These are phyloP conservation scores for Taphrorychus bicolor DNA, from an alignment of 2,888 invertebrate species.

Conservation along the genomic window DNA sequence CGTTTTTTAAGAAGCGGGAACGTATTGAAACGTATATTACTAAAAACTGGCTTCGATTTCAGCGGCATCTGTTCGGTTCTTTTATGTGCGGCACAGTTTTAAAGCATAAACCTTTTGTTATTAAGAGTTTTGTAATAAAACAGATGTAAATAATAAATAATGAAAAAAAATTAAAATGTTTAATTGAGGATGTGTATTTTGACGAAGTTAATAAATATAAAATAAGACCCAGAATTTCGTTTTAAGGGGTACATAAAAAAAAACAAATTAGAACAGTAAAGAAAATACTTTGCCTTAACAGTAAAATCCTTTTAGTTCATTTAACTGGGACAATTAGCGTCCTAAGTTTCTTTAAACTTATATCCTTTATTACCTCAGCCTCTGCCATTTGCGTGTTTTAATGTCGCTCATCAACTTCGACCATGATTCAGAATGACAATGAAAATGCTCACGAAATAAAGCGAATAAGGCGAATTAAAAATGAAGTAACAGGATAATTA, in stretches of 20 bases:
- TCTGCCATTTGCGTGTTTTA: constrained; percentile 29
- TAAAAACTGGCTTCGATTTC: constrained; percentile 19
- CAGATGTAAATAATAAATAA: too few relatives aligned
- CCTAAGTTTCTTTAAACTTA: constrained; percentile 7
- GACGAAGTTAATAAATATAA: background rate
- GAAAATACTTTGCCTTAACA: background rate
- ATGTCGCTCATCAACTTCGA: constrained; percentile 22
- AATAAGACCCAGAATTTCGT: background rate
- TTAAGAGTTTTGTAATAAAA: too few relatives aligned
- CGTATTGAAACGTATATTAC: constrained; percentile 34
- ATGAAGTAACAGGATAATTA: constrained; percentile 36
- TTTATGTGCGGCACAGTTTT: background rate
- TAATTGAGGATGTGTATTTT: too few relatives aligned
- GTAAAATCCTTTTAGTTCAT: background rate
- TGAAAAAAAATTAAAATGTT: too few relatives aligned
- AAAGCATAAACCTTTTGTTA: too few relatives aligned
- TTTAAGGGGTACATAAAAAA: background rate
- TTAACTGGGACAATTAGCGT: background rate
- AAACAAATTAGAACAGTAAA: background rate
- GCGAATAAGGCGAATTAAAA: constrained; percentile 34
- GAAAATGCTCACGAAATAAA: constrained; percentile 30
- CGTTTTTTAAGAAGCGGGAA: constrained; percentile 32
- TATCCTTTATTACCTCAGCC: constrained; percentile 11
- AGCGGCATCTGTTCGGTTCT: constrained; percentile 14
- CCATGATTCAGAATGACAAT: constrained; percentile 30